Percentiles rank a stretch among this genome's conserved stretches.
These are phyloP conservation scores for Macrotis lagotis DNA, from an alignment of 2,113 vertebrate species.

Conservation along the genomic window DNA sequence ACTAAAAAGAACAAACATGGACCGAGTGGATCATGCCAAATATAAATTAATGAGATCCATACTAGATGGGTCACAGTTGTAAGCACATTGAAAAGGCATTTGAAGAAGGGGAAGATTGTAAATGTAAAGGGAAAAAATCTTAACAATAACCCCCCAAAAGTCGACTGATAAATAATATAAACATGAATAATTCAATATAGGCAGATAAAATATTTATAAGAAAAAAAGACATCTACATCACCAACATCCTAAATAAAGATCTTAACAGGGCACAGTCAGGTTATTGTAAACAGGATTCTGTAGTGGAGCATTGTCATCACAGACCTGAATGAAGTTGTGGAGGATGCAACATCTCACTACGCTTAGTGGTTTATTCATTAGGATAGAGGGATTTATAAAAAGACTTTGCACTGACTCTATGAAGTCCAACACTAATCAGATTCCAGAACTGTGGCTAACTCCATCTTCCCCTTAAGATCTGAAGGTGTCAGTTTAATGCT, in stretches of 20 bases:
- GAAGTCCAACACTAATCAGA: background rate
- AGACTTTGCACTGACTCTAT: background rate
- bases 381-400: too few species aligned
- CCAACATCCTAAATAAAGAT: too few species aligned
- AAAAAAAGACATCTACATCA: too few species aligned
- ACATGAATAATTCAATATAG: background rate
- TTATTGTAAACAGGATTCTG: too few species aligned
- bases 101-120: too few species aligned
- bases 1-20: background rate
- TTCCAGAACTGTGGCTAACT: background rate
- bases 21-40: background rate
- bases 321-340: too few species aligned
- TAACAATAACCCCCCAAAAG: background rate
- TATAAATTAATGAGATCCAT: background rate
- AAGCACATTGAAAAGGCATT: background rate
- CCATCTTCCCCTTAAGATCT: background rate
- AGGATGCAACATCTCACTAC: too few species aligned
- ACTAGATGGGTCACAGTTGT: background rate
- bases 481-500: background rate
- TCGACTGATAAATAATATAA: too few species aligned
- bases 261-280: too few species aligned
- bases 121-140: background rate
- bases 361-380: too few species aligned
- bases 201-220: background rate
- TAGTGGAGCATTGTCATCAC: too few species aligned